Conservation (phyloP, 1,140 invertebrate species). For the Drosophila pallidifrons region DNA sequence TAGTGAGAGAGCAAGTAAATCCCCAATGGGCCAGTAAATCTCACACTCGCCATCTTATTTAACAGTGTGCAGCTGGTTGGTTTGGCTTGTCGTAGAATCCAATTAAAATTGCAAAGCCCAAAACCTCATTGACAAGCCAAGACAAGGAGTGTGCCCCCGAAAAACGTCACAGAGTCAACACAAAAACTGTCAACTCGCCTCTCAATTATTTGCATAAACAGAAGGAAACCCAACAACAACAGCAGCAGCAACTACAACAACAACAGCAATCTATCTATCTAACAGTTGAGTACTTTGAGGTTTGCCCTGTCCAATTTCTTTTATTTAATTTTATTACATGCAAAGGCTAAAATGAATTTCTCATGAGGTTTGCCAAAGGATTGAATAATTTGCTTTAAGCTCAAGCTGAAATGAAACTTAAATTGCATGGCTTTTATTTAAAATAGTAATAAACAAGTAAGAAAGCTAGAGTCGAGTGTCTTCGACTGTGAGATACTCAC, state of each 20-base stretch:
- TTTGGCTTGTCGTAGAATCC: constrained; percentile 14
- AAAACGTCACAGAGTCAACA: constrained; percentile 30
- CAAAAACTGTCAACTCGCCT: constrained; percentile 41
- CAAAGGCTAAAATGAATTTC: constrained; percentile 41
- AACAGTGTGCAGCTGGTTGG: neutral
- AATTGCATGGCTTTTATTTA: neutral
- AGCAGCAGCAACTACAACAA: neutral
- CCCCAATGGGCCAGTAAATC: constrained; percentile 36
- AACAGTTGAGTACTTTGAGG: constrained; percentile 30
- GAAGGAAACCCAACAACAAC: constrained; percentile 11
- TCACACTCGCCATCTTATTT: constrained; percentile 24
- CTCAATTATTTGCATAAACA: constrained; percentile 53
- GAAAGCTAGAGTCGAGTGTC: too few relatives aligned
- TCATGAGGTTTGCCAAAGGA: constrained; percentile 33
- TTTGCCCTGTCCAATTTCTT: constrained; percentile 17
- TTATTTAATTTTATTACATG: constrained; percentile 34
- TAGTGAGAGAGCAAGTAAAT: constrained; percentile 2
- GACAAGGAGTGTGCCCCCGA: neutral
- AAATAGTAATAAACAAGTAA: neutral
- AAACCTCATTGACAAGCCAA: constrained; percentile 32
- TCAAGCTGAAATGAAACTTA: neutral
- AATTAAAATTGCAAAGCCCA: constrained; percentile 50
- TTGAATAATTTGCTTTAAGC: constrained; percentile 9
- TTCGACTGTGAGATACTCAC: too few relatives aligned
- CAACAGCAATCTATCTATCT: constrained; percentile 16